phyloP scores from a whole-genome alignment of 1,140 invertebrate species.

The Stegodyphus mimosarum region DNA sequence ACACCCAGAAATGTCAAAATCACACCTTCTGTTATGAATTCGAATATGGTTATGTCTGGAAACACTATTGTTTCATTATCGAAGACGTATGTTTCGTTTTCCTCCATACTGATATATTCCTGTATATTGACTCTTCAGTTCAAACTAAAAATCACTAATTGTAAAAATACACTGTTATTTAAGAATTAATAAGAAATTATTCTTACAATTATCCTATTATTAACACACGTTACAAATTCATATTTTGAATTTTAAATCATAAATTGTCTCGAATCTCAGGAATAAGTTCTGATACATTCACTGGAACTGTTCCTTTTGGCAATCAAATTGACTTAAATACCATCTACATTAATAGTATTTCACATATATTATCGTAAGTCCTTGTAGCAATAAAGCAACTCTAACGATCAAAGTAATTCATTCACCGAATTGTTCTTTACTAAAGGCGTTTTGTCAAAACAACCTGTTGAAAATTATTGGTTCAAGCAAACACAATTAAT shows the following conservation, averaged over 20 bases:
- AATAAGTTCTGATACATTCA: not conserved
- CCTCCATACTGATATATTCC: constrained; percentile 8
- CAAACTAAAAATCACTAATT: too few relatives aligned
- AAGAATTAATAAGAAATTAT: not conserved
- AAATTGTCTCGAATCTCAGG: not conserved
- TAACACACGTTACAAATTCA: not conserved
- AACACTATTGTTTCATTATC: constrained; percentile 28
- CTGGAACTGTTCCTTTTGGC: not conserved
- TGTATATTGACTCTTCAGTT: too few relatives aligned
- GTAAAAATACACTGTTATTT: not conserved
- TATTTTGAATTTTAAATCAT: not conserved
- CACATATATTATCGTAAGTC: too few relatives aligned
- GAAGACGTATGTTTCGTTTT: constrained; percentile 18
- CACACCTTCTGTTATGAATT: constrained; percentile 41
- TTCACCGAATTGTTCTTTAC: too few relatives aligned
- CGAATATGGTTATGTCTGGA: constrained; percentile 46
- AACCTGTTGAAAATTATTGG: too few relatives aligned
- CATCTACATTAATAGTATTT: too few relatives aligned
- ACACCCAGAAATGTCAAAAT: constrained; percentile 21
- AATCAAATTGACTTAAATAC: too few relatives aligned
- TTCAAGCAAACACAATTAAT: too few relatives aligned
- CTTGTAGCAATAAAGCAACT: too few relatives aligned
- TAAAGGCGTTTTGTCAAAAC: too few relatives aligned
- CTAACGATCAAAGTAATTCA: too few relatives aligned
- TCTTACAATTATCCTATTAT: not conserved